Evolutionary conservation across 2,888 invertebrate species (phyloP).

Genomic region (Orthosia incerta): DNA sequence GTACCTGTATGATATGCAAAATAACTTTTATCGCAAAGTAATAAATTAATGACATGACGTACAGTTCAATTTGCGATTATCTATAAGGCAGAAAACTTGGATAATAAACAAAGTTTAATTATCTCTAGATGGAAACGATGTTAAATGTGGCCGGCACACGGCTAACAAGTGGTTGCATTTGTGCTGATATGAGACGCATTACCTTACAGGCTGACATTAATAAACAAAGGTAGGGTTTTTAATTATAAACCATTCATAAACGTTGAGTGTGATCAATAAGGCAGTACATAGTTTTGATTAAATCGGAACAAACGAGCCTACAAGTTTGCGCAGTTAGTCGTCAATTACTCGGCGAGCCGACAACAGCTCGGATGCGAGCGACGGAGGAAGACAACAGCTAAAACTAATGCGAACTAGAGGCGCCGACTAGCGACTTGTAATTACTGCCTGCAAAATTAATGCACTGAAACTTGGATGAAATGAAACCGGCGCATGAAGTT

Average conservation of each 20-base stretch:
- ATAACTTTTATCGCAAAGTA: constrained; percentile 54
- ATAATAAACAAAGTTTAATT: constrained; percentile 68
- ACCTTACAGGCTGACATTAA: constrained; percentile 44
- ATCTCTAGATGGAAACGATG: constrained; percentile 62
- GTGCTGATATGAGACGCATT: constrained; percentile 58
- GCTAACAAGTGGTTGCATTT: constrained; percentile 60
- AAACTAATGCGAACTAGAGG: constrained; percentile 87
- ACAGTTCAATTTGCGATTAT: constrained; percentile 68
- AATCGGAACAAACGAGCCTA: constrained; percentile 84
- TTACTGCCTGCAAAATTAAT: constrained; percentile 90
- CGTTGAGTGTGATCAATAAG: constrained; percentile 42
- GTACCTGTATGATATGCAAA: constrained; percentile 60
- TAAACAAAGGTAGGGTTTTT: constrained; percentile 46
- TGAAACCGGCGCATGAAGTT: constrained; percentile 88
- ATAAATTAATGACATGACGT: constrained; percentile 63
- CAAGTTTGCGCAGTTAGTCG: constrained; percentile 81
- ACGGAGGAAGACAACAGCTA: constrained; percentile 83
- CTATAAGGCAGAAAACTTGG: constrained; percentile 61
- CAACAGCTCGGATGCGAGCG: constrained; percentile 78
- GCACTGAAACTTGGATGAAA: constrained; percentile 89
- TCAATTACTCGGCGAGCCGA: constrained; percentile 83
- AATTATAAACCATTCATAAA: constrained; percentile 57
- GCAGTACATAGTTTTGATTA: constrained; percentile 78
- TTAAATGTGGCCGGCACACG: constrained; percentile 57
- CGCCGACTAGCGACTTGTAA: constrained; percentile 88